Conservation (phyloP, 2,113 vertebrate genomes). For the Platanista minor region DNA sequence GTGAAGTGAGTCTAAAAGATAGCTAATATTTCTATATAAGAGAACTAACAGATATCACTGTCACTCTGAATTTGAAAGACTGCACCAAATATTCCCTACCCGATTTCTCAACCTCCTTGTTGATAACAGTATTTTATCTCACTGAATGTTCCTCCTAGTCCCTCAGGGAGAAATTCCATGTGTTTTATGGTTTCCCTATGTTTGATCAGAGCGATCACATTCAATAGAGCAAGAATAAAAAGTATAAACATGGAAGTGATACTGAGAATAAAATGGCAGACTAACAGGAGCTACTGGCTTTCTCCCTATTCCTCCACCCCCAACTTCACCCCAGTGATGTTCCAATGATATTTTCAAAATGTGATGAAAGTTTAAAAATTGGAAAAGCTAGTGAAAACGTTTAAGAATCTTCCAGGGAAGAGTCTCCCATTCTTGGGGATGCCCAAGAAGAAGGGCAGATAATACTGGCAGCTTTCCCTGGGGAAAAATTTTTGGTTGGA, state of each 20-base stretch:
- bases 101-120: not conserved
- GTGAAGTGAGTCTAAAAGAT: not conserved
- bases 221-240: constrained; percentile 16
- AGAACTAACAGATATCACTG: not conserved
- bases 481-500: not conserved
- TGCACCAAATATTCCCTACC: not conserved
- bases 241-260: not conserved
- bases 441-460: not conserved
- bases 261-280: not conserved
- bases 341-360: not conserved
- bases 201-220: not conserved
- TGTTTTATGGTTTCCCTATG: not conserved
- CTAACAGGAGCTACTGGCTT: not conserved
- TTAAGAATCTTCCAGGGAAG: not conserved
- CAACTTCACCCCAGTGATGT: not conserved
- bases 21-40: not conserved
- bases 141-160: not conserved
- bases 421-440: not conserved
- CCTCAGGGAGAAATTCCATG: not conserved
- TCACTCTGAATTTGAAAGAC: not conserved
- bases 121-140: not conserved
- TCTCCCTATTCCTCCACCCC: not conserved
- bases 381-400: not conserved
- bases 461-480: not conserved
- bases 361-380: not conserved